Evolutionary conservation across 2,113 vertebrate species (phyloP).

Genomic region (Gavialis gangeticus): DNA sequence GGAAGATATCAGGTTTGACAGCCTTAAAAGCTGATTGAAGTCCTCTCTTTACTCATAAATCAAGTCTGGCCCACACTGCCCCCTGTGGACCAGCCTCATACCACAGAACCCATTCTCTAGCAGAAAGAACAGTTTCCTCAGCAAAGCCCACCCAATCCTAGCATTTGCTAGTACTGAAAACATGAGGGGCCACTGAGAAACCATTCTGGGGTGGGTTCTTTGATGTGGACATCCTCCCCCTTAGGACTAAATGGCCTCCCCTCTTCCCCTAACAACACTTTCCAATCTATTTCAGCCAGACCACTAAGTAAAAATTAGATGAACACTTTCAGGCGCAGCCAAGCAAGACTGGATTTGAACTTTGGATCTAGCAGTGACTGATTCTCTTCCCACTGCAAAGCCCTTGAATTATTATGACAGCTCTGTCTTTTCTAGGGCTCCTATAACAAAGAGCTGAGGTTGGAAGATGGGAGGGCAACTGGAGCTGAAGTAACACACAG

Average conservation of each 20-base stretch:
- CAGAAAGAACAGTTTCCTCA: neutral
- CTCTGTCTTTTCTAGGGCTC: neutral
- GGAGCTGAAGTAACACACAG: neutral
- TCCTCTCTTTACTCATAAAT: neutral
- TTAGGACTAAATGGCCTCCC: neutral
- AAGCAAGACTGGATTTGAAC: neutral
- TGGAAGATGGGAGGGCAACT: neutral
- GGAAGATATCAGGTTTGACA: neutral
- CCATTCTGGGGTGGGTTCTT: neutral
- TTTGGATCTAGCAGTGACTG: accelerated
- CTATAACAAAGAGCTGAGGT: too few species aligned
- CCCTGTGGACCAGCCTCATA: neutral
- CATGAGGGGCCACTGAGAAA: neutral
- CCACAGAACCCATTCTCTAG: neutral
- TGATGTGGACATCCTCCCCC: neutral
- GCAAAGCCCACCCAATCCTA: neutral
- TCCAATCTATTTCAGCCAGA: neutral
- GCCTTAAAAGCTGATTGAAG: neutral
- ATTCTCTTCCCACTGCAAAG: neutral
- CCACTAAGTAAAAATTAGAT: neutral
- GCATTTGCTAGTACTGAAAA: neutral
- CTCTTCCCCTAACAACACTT: neutral
- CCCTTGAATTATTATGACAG: neutral
- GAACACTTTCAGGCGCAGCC: neutral
- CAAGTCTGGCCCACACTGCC: neutral